Conservation (phyloP, 2,113 vertebrate genomes). For the Ginglymostoma cirratum region DNA sequence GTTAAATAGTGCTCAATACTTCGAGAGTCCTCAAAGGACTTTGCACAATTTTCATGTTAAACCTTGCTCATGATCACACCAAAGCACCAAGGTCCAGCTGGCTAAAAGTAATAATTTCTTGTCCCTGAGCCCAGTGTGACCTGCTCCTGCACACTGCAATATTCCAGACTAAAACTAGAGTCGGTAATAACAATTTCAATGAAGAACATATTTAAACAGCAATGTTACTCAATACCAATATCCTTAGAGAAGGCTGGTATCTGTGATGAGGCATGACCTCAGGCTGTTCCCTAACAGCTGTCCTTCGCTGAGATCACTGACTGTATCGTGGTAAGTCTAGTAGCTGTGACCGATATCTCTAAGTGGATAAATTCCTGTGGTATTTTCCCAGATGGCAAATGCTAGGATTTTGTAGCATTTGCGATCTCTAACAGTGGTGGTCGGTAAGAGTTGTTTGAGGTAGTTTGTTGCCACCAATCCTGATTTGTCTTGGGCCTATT, state of each 20-base stretch:
- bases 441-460: too few species aligned
- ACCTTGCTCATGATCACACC: not conserved
- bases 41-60: not conserved
- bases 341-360: not conserved
- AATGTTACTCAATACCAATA: not conserved
- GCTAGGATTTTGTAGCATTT: too few species aligned
- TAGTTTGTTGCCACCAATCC: too few species aligned
- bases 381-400: too few species aligned
- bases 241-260: not conserved
- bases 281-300: not conserved
- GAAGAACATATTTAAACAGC: not conserved
- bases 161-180: not conserved
- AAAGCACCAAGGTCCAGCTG: not conserved
- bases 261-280: not conserved
- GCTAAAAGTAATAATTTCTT: not conserved
- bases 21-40: not conserved
- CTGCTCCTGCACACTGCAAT: not conserved
- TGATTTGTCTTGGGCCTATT: too few species aligned
- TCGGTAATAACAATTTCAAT: not conserved
- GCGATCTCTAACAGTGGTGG: too few species aligned
- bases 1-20: not conserved
- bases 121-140: not conserved
- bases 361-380: not conserved
- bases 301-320: not conserved
- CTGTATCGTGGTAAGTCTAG: not conserved